phyloP scores from a whole-genome alignment of 2,113 vertebrate species.

The Myocastor coypus region DNA sequence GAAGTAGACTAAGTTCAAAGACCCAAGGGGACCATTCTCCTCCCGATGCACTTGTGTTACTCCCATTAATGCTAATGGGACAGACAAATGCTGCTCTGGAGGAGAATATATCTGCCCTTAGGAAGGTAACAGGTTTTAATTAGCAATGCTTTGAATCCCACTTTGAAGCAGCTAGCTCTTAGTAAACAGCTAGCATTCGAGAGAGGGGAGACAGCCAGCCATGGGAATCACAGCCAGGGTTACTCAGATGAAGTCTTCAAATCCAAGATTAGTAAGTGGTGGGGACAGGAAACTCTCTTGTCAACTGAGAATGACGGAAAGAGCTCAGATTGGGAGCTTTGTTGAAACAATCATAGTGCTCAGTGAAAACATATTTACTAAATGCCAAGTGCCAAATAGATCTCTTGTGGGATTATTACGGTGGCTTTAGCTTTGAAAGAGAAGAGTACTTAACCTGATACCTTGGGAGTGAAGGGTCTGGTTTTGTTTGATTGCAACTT shows the following conservation, averaged over 20 bases:
- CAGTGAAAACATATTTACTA: not conserved
- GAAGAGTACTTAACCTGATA: not conserved
- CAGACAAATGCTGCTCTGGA: slow-evolving; percentile 74
- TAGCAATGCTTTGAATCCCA: slow-evolving; percentile 71
- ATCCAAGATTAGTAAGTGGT: slow-evolving; percentile 23
- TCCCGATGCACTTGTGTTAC: slow-evolving; percentile 72
- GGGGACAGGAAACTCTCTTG: not conserved
- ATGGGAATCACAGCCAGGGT: not conserved
- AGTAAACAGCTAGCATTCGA: slow-evolving; percentile 69
- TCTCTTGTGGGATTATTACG: not conserved
- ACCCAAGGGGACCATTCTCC: slow-evolving; percentile 76
- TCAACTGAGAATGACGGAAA: slow-evolving; percentile 22
- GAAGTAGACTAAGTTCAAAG: slow-evolving; percentile 81
- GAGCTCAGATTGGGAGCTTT: not conserved
- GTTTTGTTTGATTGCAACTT: slow-evolving; percentile 33
- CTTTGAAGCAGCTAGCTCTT: slow-evolving; percentile 69
- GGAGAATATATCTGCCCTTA: slow-evolving; percentile 70
- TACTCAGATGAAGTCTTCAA: not conserved
- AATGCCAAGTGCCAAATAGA: not conserved
- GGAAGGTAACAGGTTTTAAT: slow-evolving; percentile 77
- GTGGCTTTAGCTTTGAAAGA: slow-evolving; percentile 37
- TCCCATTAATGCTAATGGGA: slow-evolving; percentile 68
- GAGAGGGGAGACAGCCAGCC: not conserved
- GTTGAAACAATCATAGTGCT: slow-evolving; percentile 25
- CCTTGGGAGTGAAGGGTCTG: not conserved